Evolutionary conservation across 2,797 vertebrate genomes (phyloP), one percentile per base, ranked within the genome.

Genomic region (Lepus townsendii): DNA sequence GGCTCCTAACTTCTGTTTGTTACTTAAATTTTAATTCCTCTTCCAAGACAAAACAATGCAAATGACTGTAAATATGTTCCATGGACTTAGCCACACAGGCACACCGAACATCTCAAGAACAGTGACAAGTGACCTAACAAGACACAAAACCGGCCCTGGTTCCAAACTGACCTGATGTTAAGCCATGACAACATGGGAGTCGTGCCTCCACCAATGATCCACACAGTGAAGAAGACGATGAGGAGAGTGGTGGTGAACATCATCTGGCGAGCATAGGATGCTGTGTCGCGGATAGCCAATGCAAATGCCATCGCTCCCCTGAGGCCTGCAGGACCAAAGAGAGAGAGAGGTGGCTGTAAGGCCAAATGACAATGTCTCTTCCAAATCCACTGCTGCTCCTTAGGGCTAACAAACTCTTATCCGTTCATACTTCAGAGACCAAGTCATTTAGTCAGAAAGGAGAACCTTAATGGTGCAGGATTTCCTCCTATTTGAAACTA

Each of bases 191-290:
- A 97, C 99, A 99, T 99, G 82, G 99, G 99, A 0, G 99, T 99
- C 1, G 99, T 99, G 77, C 99, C 99, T n/a, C 99, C 99, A 0
- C 99, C 99, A 1, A 99, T 99, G 95, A 99, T 98, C 99, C 99
- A 99, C 71, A 99, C 99, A 0, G 99, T 99, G 98, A 99, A 99
- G 98, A 99, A 99, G 97, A 99, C 99, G 0, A 99, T 99, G 79
- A 99, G 99, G 68, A 99, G 99, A 0, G 99, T 99, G 83, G 99
- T 99, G 35, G 99, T 99, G 98, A 99, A 99, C 99, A 99, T 99
- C 99, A 99, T 99, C 97, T 99, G 99, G 30, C 99, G 99, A 0
- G 99, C 99, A 13, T 99, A 99, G 10, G 99, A 99, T 35, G 99
- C 99, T 0, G 99, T 99, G 97, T 99, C 99, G 14, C 99, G 98